Percentiles rank a stretch among this genome's conserved stretches.
phyloP scores from a whole-genome alignment of 37 sponge, comb jelly and placozoan genomes.

The Mnemiopsis leidyi region DNA sequence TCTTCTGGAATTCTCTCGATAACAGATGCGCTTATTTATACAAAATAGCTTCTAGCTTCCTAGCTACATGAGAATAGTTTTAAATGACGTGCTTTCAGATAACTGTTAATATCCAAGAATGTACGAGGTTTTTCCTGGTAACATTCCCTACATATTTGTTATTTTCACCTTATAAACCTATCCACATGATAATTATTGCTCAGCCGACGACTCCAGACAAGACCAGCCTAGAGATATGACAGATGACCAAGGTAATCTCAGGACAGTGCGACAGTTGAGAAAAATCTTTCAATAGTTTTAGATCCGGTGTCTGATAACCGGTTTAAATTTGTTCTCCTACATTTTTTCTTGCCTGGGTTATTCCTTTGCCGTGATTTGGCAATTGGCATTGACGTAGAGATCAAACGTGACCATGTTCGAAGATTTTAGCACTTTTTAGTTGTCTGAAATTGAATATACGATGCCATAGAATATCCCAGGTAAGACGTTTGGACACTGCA shows the following conservation, averaged over 20 bases:
- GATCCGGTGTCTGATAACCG: not conserved
- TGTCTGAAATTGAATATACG: not conserved
- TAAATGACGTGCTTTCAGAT: not conserved
- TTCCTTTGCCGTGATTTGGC: not conserved
- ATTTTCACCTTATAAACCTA: not conserved
- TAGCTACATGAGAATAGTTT: not conserved
- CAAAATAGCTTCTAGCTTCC: not conserved
- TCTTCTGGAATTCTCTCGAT: not conserved
- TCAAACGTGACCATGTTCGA: not conserved
- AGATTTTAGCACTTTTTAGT: not conserved
- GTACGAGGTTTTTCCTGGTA: not conserved
- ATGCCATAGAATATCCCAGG: not conserved
- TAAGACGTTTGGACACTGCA: not conserved
- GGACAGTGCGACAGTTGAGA: not conserved
- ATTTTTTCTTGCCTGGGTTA: not conserved
- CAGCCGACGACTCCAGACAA: not conserved
- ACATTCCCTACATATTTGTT: not conserved
- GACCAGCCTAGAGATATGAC: constrained; percentile 15
- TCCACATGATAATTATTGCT: not conserved
- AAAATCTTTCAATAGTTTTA: not conserved
- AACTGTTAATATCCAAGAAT: not conserved
- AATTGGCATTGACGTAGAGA: not conserved
- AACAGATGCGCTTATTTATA: not conserved
- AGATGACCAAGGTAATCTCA: constrained; percentile 41
- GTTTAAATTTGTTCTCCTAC: not conserved